Base-by-base conservation (phyloP, 2,797 vertebrate species). In the Microctenopoma lineatum region DNA sequence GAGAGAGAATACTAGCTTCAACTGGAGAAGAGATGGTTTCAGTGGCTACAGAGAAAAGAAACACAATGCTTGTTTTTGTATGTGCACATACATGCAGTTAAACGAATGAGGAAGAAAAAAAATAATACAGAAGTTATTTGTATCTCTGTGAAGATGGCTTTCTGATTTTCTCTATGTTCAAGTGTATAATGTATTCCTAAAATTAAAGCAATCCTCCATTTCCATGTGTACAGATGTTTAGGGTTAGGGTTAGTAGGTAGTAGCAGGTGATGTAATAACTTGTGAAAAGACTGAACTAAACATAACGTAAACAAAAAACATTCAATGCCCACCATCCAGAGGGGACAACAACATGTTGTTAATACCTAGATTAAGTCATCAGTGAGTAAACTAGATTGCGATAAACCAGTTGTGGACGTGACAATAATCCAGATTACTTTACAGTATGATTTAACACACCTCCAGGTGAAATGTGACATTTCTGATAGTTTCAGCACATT, bases 391-490 rank as follows among this genome's bases (percentile, higher is more conserved):
- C 34, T 18, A 71, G 25, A 75, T 16, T 10, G 42, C 61, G 46
- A 18, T 66, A 70, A 86, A 13, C 41, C 52, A 70, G 10, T 77
- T 84, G 65, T 77, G 56, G 53, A 79, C 68, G 53, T 48, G 41
- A 39, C 52, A 54, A 36, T 83, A 87, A 89, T 88, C 87, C 77
- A 79, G 84, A 86, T 90, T 89, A 89, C 15, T 82, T 76, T 60
- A 29, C 47, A 77, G 55, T 46, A 68, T 47, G 73, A 84, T 0
- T 87, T 81, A 86, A 75, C 75, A 84, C 89, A 89, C 86, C 83
- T 90, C 71, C 16, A 39, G 89, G 86, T 84, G 79, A 89, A 90
- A 86, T 80, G 78, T 83, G 76, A 81, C 27, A 70, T 66, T 21
- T 21, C 21, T 34, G 4, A 71, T 55, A 38, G 51, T 52, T 39